Percentiles rank a stretch among this genome's conserved stretches.
These are phyloP conservation scores for Hyles euphorbiae DNA, from an alignment of 1,140 invertebrate genomes.

Conservation along the genomic window DNA sequence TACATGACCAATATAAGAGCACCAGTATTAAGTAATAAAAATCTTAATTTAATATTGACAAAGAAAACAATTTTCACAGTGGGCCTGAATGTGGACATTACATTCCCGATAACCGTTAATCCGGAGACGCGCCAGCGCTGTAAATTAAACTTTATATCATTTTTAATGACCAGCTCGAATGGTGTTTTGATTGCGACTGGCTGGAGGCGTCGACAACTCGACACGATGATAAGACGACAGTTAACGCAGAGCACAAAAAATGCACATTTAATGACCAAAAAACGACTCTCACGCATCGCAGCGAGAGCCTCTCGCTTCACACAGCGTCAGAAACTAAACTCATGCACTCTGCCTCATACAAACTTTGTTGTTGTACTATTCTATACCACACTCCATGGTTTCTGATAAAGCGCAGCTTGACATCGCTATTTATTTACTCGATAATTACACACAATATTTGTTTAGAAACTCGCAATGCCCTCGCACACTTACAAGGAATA, in stretches of 20 bases:
- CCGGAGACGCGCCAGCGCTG: conserved; percentile 51
- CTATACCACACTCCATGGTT: conserved; percentile 61
- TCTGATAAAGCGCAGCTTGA: conserved; percentile 25
- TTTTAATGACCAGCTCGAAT: conserved; percentile 70
- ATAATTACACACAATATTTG: too few species aligned
- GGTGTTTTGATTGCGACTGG: conserved; percentile 71
- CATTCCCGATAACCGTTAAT: conserved; percentile 69
- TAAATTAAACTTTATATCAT: conserved; percentile 75
- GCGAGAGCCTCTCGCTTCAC: conserved; percentile 9
- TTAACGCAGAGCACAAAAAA: conserved; percentile 63
- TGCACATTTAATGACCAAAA: conserved; percentile 61
- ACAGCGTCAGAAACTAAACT: conserved; percentile 2
- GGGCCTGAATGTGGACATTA: conserved; percentile 52
- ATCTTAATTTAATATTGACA: conserved; percentile 49
- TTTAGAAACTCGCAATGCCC: too few species aligned
- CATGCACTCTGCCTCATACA: too few species aligned
- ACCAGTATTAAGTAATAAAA: conserved; percentile 48
- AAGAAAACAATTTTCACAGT: conserved; percentile 58
- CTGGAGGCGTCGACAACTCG: conserved; percentile 73
- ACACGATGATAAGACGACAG: conserved; percentile 69
- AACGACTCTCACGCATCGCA: conserved; percentile 38
- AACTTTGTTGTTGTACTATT: conserved; percentile 52
- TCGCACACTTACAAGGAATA: too few species aligned
- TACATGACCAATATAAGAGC: not conserved
- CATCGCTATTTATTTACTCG: too few species aligned